phyloP scores from a whole-genome alignment of 2,888 invertebrate genomes.

The Drosophila yooni region DNA sequence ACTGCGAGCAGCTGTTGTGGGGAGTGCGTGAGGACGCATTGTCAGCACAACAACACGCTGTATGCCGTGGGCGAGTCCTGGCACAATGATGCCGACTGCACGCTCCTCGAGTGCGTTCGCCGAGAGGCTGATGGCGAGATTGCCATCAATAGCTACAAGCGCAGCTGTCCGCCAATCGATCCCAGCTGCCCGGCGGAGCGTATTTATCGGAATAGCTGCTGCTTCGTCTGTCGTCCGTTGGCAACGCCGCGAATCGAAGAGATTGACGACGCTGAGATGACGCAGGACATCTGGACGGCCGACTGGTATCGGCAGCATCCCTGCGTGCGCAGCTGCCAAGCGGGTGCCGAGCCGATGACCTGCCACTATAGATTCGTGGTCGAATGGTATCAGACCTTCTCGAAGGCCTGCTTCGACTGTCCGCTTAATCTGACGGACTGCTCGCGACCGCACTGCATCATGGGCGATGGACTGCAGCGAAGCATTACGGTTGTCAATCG shows the following conservation, averaged over 20 bases:
- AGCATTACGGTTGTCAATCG: constrained; percentile 92
- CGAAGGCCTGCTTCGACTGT: constrained; percentile 95
- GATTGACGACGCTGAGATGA: constrained; percentile 28
- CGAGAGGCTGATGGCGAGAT: constrained; percentile 71
- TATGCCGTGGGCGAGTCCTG: constrained; percentile 83
- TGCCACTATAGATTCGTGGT: constrained; percentile 88
- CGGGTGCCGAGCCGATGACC: constrained; percentile 86
- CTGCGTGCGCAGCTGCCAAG: constrained; percentile 88
- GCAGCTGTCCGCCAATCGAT: constrained; percentile 79
- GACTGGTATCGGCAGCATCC: constrained; percentile 85
- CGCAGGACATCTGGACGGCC: constrained; percentile 74
- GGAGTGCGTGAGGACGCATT: constrained; percentile 83
- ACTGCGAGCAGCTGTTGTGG: constrained; percentile 82
- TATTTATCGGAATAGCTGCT: constrained; percentile 80
- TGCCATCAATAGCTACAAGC: constrained; percentile 81
- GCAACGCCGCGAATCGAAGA: constrained; percentile 41
- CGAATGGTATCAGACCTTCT: constrained; percentile 94
- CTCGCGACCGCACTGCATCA: constrained; percentile 91
- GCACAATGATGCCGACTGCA: constrained; percentile 83
- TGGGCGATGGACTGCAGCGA: constrained; percentile 92
- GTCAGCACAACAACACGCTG: constrained; percentile 77
- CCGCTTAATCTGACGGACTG: constrained; percentile 92
- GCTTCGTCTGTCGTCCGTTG: constrained; percentile 74
- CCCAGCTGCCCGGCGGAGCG: constrained; percentile 76
- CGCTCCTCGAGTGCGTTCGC: constrained; percentile 81